phyloP scores from a whole-genome alignment of 2,797 vertebrate species.

The Toxotes lorentzi region DNA sequence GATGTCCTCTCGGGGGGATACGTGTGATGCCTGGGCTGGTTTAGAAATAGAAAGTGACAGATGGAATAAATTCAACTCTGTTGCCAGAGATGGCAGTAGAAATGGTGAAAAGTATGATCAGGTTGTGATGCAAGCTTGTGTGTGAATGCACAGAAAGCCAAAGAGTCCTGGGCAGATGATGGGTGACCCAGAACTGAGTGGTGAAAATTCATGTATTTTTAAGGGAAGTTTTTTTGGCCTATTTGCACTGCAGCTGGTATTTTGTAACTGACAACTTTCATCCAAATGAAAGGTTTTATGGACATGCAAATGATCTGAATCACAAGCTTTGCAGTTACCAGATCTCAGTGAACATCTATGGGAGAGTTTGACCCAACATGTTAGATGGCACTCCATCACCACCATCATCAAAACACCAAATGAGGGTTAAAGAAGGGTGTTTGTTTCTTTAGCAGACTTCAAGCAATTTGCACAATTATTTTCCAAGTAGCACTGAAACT shows the following conservation, averaged over 20 bases:
- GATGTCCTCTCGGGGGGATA: conserved; percentile 33
- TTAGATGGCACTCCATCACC: neutral
- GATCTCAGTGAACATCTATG: neutral
- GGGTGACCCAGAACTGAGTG: neutral
- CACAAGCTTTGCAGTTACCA: neutral
- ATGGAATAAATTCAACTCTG: conserved; percentile 59
- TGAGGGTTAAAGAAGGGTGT: neutral
- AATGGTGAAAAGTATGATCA: conserved; percentile 7
- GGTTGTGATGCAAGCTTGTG: neutral
- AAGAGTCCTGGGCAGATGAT: neutral
- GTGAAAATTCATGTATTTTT: neutral
- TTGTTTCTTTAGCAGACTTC: neutral
- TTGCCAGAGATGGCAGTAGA: conserved; percentile 38
- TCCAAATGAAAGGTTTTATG: conserved; percentile 1
- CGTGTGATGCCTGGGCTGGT: conserved; percentile 36
- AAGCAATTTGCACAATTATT: conserved; percentile 1
- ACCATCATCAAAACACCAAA: conserved; percentile 7
- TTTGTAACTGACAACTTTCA: neutral
- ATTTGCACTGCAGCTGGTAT: neutral
- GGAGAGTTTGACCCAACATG: neutral
- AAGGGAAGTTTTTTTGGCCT: neutral
- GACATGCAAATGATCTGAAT: neutral
- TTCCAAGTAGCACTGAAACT: no score
- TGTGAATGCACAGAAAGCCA: neutral
- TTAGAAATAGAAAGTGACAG: conserved; percentile 69